Evolutionary conservation across 2,797 vertebrate species (phyloP).

Genomic region (Megaceryle alcyon): DNA sequence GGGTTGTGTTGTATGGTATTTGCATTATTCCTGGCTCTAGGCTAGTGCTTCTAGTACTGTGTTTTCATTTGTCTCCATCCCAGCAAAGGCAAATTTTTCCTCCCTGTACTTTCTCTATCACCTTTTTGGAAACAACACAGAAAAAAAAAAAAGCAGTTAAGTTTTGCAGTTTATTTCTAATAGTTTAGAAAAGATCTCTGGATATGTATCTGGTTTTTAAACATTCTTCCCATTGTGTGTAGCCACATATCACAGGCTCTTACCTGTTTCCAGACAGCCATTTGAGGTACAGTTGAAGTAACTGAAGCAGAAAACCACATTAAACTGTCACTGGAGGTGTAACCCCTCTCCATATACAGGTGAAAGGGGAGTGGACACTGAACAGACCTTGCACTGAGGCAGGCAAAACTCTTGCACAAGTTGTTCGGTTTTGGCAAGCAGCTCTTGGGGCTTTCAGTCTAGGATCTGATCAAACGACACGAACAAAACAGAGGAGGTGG

Average conservation of each 20-base stretch:
- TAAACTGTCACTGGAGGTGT: not conserved
- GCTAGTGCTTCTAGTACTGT: not conserved
- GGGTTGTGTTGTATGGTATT: not conserved
- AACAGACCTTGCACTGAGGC: not conserved
- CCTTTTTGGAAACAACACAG: not conserved
- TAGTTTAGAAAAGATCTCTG: not conserved
- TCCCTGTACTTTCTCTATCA: not conserved
- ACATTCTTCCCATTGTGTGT: not conserved
- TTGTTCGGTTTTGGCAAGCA: not conserved
- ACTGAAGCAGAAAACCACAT: not conserved
- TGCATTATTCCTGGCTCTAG: not conserved
- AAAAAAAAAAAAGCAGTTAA: not conserved
- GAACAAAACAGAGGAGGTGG: not conserved
- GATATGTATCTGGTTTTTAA: not conserved
- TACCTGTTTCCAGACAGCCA: not conserved
- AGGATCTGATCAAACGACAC: not conserved
- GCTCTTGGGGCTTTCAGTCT: not conserved
- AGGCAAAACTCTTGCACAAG: constrained; percentile 15
- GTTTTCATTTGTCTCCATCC: not conserved
- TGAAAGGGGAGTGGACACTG: not conserved
- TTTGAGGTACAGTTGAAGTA: not conserved
- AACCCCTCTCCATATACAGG: not conserved
- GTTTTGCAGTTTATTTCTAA: not conserved
- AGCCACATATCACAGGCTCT: not conserved
- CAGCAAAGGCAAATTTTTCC: not conserved